Percentiles rank a stretch among this genome's conserved stretches.
Conservation (phyloP, 2,113 vertebrate genomes). For the Megaceryle torquata region DNA sequence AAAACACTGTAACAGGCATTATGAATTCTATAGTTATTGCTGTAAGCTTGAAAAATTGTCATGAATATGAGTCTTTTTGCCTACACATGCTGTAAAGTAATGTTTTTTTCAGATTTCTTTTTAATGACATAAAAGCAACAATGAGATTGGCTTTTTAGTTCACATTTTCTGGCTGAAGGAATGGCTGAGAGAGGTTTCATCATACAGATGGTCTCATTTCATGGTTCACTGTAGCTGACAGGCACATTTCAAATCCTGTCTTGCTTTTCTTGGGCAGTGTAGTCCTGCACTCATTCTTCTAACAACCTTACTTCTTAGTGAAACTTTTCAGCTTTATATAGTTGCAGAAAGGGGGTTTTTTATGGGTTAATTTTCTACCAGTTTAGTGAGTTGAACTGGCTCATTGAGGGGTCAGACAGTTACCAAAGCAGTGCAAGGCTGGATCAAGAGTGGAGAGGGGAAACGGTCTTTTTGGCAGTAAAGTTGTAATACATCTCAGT, state of each 20-base stretch:
- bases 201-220: not conserved
- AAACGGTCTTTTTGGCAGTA: not conserved
- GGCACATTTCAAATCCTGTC: not conserved
- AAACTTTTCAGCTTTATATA: not conserved
- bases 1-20: not conserved
- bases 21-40: not conserved
- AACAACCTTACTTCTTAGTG: not conserved
- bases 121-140: not conserved
- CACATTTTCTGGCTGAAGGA: not conserved
- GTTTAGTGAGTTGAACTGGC: not conserved
- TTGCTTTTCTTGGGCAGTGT: not conserved
- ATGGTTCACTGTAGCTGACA: not conserved
- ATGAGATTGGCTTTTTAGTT: not conserved
- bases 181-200: not conserved
- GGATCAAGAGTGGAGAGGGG: not conserved
- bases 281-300: not conserved
- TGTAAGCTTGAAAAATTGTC: not conserved
- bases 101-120: not conserved
- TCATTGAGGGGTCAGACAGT: not conserved
- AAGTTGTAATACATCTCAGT: not conserved
- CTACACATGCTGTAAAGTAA: not conserved
- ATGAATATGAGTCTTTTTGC: not conserved
- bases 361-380: not conserved
- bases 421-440: not conserved
- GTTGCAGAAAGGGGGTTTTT: not conserved